Conservation (phyloP, 2,797 vertebrate species). For the Perodicticus potto region DNA sequence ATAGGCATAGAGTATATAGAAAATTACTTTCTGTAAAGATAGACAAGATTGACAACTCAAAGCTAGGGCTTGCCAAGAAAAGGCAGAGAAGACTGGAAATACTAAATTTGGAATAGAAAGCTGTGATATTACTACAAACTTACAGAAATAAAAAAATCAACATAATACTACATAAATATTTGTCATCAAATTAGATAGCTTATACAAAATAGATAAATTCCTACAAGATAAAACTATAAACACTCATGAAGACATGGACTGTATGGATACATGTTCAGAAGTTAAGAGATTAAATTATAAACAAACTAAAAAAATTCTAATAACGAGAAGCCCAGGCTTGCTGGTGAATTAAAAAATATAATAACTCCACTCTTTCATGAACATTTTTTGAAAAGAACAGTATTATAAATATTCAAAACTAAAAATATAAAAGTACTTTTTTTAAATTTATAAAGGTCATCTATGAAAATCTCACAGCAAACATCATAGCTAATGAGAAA, state of each 20-base stretch:
- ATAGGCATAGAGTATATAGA: too few relatives aligned
- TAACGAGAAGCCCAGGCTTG: neutral
- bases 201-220: neutral
- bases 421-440: neutral
- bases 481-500: neutral
- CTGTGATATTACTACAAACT: too few relatives aligned
- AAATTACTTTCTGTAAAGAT: too few relatives aligned
- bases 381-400: neutral
- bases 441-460: neutral
- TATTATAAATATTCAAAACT: neutral
- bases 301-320: too few relatives aligned
- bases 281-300: neutral
- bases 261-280: neutral
- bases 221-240: neutral
- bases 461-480: neutral
- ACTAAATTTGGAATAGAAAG: too few relatives aligned
- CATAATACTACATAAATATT: neutral
- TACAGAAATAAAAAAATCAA: neutral
- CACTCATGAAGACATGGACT: too few relatives aligned
- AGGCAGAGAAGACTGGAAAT: too few relatives aligned
- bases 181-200: neutral
- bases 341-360: neutral
- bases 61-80: too few relatives aligned
- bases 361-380: neutral
- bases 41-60: too few relatives aligned